Evolutionary conservation across 2,113 vertebrate species (phyloP).

Genomic region (Thomomys bottae): DNA sequence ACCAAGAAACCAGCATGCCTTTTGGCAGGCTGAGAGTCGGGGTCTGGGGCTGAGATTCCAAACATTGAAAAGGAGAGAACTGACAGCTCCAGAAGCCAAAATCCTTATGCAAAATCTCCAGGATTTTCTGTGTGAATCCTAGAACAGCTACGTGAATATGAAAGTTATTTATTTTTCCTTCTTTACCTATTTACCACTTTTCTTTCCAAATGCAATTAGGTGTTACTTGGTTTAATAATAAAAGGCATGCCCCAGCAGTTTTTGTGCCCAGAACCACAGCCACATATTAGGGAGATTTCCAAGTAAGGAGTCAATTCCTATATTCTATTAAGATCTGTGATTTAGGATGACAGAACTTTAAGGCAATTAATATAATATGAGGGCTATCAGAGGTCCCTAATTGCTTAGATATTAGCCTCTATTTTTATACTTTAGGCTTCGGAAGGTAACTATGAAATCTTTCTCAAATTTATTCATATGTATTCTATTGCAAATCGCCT

Average conservation of each 20-base stretch:
- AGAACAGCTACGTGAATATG: not conserved
- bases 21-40: conserved; percentile 56
- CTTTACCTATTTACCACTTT: not conserved
- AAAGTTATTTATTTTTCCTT: not conserved
- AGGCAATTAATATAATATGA: not conserved
- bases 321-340: not conserved
- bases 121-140: not conserved
- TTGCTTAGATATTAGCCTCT: not conserved
- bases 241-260: not conserved
- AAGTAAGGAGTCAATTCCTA: not conserved
- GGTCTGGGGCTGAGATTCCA: conserved; percentile 31
- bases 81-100: not conserved
- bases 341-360: conserved; percentile 17
- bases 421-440: not conserved
- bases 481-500: not conserved
- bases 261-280: not conserved
- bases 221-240: not conserved
- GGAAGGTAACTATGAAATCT: not conserved
- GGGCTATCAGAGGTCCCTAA: not conserved
- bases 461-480: not conserved
- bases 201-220: not conserved
- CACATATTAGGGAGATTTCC: not conserved
- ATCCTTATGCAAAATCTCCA: not conserved
- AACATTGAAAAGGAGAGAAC: conserved; percentile 26
- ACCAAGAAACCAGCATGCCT: conserved; percentile 69